Base-by-base conservation (phyloP, 2,113 vertebrate genomes). In the Halcyon malimbica region DNA sequence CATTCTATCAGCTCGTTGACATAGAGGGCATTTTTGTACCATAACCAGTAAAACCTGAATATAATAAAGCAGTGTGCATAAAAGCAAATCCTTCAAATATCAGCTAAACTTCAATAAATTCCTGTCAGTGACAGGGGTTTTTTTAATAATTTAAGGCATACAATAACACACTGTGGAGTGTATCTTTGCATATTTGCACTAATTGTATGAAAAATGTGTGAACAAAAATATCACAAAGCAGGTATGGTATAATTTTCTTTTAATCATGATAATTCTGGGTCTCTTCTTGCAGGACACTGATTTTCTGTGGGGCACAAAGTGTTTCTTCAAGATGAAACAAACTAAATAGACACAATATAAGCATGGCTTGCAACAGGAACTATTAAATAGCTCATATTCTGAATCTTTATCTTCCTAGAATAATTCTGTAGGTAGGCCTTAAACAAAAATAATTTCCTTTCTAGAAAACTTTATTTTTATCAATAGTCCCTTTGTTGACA, bases 271-370 rank as follows among this genome's bases (percentile, higher is more conserved):
- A 74, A 59, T n/a, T 59, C n/a, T 50, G 4, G 2, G 12, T 26
- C 6, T 89, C 23, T 77, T 57, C 16, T 19, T 84, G 19, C 31
- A 70, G 16, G 42, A 53, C 5, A 33, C 28, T n/a, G 19, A 4
- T 39, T 65, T 83, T 83, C 37, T 42, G 3, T 21, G 71, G 13
- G 28, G 4, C 15, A 62, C 5, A 29, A 46, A 59, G 7, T 42
- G 9, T 51, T 85, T 70, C 28, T 74, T 83, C 37, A 78, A 50
- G 44, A 64, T 19, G 37, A 78, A 84, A n/a, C 14, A 69, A 15
- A 50, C 1, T 21, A 39, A 80, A 69, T 0, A 0, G 15, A 48
- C 21, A 33, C 1, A 62, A 10, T 50, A 8, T 33, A 57, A 56
- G 2, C 11, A 31, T 15, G 18, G 15, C 7, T 77, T 81, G 8